Evolutionary conservation across 2,888 invertebrate species (phyloP).

Genomic region (Habrosyne pyritoides): DNA sequence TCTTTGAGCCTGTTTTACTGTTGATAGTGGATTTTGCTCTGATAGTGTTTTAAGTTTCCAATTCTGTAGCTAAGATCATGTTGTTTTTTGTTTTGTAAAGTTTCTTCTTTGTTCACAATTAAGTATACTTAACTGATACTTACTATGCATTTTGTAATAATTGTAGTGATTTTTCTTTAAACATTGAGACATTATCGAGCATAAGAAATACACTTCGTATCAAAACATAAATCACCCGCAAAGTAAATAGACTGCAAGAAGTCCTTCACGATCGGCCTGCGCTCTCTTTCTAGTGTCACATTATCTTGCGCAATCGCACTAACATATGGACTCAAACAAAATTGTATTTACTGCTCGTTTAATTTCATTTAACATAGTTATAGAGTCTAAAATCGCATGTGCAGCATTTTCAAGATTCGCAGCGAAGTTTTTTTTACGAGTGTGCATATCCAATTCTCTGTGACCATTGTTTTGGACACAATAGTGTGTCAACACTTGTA

Average conservation of each 20-base stretch:
- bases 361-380: constrained; percentile 13
- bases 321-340: constrained; percentile 17
- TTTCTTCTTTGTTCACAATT: no score
- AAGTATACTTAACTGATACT: no score
- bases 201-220: not conserved
- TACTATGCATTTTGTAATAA: not conserved
- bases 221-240: constrained; percentile 9
- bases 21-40: not conserved
- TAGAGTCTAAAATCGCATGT: constrained; percentile 24
- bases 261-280: constrained; percentile 5
- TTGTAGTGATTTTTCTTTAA: not conserved
- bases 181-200: not conserved
- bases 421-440: constrained; percentile 21
- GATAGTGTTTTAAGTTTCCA: not conserved
- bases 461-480: constrained; percentile 53
- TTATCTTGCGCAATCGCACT: constrained; percentile 9
- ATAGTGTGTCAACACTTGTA: constrained; percentile 46
- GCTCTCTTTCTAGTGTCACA: constrained; percentile 8
- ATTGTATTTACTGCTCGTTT: constrained; percentile 16
- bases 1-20: not conserved
- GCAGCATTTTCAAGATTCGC: constrained; percentile 17
- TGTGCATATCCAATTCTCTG: constrained; percentile 19
- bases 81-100: no score
- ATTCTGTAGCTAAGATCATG: not conserved
- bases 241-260: not conserved